phyloP scores from a whole-genome alignment of 2,888 invertebrate genomes.

The Lissocephala sabroskyi region DNA sequence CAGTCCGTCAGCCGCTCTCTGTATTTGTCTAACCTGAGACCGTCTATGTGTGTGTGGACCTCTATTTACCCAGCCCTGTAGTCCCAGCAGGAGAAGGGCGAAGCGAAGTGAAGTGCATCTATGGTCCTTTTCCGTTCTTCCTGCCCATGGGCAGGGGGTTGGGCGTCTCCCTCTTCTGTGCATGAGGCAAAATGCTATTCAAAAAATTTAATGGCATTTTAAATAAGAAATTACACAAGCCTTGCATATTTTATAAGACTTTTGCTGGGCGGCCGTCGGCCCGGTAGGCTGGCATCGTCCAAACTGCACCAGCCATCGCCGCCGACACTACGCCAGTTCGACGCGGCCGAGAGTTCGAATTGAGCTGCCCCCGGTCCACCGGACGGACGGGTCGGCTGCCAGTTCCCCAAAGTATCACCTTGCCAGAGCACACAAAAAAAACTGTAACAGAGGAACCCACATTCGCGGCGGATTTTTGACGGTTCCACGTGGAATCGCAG shows the following conservation, averaged over 20 bases:
- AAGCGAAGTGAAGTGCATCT: too few species aligned
- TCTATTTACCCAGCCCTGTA: constrained; percentile 47
- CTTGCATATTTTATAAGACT: constrained; percentile 71
- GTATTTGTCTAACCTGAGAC: constrained; percentile 58
- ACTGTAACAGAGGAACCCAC: too few species aligned
- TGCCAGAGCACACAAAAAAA: constrained; percentile 20
- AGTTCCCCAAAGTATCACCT: constrained; percentile 56
- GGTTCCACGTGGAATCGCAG: too few species aligned
- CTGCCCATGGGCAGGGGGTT: too few species aligned
- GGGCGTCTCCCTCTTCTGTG: not conserved
- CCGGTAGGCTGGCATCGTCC: not conserved
- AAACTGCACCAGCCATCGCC: too few species aligned
- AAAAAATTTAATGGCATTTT: constrained; percentile 73
- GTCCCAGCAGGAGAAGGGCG: constrained; percentile 11
- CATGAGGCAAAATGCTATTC: constrained; percentile 57
- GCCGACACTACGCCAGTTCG: constrained; percentile 23
- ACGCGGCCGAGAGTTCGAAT: constrained; percentile 50
- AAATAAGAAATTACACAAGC: constrained; percentile 72
- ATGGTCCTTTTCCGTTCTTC: not conserved
- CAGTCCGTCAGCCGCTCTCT: constrained; percentile 1
- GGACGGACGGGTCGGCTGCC: not conserved
- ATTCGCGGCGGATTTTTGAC: too few species aligned
- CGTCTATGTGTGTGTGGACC: constrained; percentile 31
- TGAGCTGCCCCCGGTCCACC: constrained; percentile 8
- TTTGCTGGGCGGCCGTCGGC: constrained; percentile 30